Conservation (phyloP, 1,140 invertebrate genomes). For the Hesperophylax magnus region DNA sequence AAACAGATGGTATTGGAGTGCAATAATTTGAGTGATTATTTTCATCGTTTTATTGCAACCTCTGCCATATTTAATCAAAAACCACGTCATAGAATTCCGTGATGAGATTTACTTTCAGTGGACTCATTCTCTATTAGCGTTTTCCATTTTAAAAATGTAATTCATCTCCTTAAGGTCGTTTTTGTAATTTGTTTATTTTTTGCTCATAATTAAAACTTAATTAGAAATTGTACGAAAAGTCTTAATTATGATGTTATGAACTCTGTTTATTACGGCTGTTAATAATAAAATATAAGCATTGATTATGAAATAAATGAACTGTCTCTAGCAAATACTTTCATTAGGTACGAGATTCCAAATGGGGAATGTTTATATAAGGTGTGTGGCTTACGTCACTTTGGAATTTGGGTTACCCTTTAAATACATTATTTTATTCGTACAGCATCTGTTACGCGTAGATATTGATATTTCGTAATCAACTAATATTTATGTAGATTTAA, state of each 20-base stretch:
- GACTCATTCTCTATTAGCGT: background rate
- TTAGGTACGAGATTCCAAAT: no score
- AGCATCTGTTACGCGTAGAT: no score
- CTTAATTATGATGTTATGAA: background rate
- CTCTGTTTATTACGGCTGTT: background rate
- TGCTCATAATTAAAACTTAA: conserved; percentile 9
- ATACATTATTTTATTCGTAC: no score
- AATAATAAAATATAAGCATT: background rate
- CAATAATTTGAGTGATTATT: no score
- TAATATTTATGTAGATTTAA: no score
- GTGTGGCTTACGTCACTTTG: no score
- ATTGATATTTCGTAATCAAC: no score
- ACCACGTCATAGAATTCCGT: background rate
- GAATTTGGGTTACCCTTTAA: no score
- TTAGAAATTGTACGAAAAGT: background rate
- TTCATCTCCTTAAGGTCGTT: background rate
- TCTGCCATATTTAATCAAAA: no score
- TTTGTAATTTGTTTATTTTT: background rate
- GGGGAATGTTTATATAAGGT: no score
- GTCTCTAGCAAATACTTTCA: background rate
- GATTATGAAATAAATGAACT: background rate
- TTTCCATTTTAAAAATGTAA: background rate
- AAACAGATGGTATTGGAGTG: no score
- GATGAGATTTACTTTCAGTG: conserved; percentile 18
- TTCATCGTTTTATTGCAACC: no score